Evolutionary conservation across 1,140 invertebrate genomes (phyloP).

Genomic region (Polyergus mexicanus): DNA sequence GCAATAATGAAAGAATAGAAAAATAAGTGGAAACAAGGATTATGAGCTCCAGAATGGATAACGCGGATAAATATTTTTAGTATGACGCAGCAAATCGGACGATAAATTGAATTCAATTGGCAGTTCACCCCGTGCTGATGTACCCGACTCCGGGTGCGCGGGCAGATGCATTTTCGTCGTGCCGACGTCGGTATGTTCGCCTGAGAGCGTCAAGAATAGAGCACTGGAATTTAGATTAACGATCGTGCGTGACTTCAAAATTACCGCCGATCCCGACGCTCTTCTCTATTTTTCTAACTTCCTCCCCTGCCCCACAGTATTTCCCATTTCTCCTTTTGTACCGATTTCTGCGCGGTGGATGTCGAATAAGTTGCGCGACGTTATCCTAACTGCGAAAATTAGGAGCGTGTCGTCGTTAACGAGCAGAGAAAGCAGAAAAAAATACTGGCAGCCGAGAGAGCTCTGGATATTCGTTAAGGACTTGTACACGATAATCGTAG

Average conservation of each 20-base stretch:
- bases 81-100: constrained; percentile 25
- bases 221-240: constrained; percentile 74
- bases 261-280: constrained; percentile 54
- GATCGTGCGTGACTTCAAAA: constrained; percentile 76
- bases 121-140: constrained; percentile 55
- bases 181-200: constrained; percentile 65
- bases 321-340: constrained; percentile 7
- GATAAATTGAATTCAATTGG: constrained; percentile 58
- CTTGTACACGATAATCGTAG: constrained; percentile 25
- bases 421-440: constrained; percentile 21
- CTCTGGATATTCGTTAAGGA: constrained; percentile 21
- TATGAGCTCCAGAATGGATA: background rate
- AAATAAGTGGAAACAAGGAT: constrained; percentile 21
- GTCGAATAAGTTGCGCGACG: background rate
- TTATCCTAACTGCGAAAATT: constrained; percentile 38
- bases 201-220: constrained; percentile 65
- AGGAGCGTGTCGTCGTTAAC: constrained; percentile 41
- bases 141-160: constrained; percentile 43
- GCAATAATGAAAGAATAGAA: background rate
- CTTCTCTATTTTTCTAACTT: constrained; percentile 65
- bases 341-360: background rate
- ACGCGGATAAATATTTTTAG: constrained; percentile 10
- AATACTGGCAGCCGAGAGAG: background rate
- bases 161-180: constrained; percentile 72
- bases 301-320: background rate